Evolutionary conservation across 2,797 vertebrate species (phyloP).

Genomic region (Dipus sagitta): DNA sequence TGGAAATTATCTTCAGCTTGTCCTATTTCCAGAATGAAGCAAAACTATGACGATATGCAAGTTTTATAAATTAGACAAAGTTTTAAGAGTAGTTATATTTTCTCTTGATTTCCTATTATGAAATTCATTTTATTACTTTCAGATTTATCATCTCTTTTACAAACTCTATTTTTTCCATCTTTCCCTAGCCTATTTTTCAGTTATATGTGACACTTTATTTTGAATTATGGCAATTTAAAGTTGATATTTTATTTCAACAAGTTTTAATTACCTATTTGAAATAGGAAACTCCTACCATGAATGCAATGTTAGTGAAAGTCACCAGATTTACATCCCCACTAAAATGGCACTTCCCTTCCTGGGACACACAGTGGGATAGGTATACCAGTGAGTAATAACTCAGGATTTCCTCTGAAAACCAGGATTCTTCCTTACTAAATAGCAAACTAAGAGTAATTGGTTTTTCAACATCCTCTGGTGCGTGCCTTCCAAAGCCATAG

Average conservation of each 20-base stretch:
- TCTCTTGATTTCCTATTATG: constrained; percentile 67
- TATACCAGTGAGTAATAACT: not conserved
- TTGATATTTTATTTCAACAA: constrained; percentile 76
- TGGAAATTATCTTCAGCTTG: constrained; percentile 54
- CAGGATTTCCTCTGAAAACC: constrained; percentile 38
- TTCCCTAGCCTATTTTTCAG: constrained; percentile 72
- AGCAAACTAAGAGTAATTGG: constrained; percentile 20
- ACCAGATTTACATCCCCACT: constrained; percentile 73
- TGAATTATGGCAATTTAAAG: constrained; percentile 75
- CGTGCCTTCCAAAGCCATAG: not conserved
- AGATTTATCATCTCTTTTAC: constrained; percentile 71
- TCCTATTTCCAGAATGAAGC: not conserved
- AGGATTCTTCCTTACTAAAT: constrained; percentile 58
- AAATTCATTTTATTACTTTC: constrained; percentile 73
- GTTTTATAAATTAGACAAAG: constrained; percentile 61
- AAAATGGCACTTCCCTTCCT: constrained; percentile 61
- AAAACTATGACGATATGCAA: constrained; percentile 31
- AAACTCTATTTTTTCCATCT: constrained; percentile 64
- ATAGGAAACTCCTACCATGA: constrained; percentile 65
- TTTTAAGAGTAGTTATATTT: constrained; percentile 72
- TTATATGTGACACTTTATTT: constrained; percentile 71
- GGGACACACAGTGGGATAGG: constrained; percentile 13
- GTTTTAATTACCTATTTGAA: constrained; percentile 81
- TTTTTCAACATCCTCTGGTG: not conserved
- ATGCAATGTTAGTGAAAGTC: constrained; percentile 64